A percentile compares a stretch with the other conserved stretches of the same genome.
These are phyloP conservation scores for Clarias macrocephalus DNA, from an alignment of 2,113 vertebrate genomes.

Conservation along the genomic window DNA sequence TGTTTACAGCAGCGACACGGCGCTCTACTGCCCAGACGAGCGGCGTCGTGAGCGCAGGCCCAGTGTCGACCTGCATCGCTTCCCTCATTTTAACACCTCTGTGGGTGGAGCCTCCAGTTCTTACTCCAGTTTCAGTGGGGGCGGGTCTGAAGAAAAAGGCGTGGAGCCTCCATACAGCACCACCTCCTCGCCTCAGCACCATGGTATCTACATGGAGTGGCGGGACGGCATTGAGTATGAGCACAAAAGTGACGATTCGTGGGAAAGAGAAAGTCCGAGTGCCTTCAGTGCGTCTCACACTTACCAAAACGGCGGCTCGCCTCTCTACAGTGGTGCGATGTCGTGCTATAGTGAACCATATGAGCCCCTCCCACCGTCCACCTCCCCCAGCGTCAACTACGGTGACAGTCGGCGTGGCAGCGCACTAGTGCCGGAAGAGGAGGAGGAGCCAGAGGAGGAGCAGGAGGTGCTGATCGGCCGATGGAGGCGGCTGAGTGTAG, in stretches of 20 bases:
- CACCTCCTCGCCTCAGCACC: constrained; percentile 86
- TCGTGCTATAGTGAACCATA: constrained; percentile 88
- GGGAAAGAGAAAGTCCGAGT: constrained; percentile 82
- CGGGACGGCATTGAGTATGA: constrained; percentile 82
- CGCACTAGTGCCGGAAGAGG: constrained; percentile 77
- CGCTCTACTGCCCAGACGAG: constrained; percentile 92
- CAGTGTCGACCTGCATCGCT: constrained; percentile 84
- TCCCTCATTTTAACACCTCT: constrained; percentile 80
- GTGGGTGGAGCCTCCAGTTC: constrained; percentile 88
- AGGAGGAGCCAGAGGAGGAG: constrained; percentile 78
- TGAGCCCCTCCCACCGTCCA: constrained; percentile 83
- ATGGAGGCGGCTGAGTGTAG: constrained; percentile 90
- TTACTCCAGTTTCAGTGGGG: constrained; percentile 92
- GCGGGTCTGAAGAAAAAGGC: constrained; percentile 90
- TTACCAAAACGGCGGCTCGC: constrained; percentile 80
- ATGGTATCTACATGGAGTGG: constrained; percentile 89
- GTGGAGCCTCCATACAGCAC: constrained; percentile 81
- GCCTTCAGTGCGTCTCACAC: constrained; percentile 78
- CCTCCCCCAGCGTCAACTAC: constrained; percentile 81
- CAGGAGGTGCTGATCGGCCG: constrained; percentile 80
- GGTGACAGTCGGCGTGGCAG: constrained; percentile 82
- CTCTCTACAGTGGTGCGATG: constrained; percentile 84
- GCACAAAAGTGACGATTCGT: constrained; percentile 82
- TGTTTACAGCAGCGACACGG: constrained; percentile 91
- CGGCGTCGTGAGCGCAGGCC: constrained; percentile 81